Evolutionary conservation across 2,888 invertebrate genomes (phyloP), one percentile per base, ranked within the genome.

Genomic region (Ramazzottius varieornatus): DNA sequence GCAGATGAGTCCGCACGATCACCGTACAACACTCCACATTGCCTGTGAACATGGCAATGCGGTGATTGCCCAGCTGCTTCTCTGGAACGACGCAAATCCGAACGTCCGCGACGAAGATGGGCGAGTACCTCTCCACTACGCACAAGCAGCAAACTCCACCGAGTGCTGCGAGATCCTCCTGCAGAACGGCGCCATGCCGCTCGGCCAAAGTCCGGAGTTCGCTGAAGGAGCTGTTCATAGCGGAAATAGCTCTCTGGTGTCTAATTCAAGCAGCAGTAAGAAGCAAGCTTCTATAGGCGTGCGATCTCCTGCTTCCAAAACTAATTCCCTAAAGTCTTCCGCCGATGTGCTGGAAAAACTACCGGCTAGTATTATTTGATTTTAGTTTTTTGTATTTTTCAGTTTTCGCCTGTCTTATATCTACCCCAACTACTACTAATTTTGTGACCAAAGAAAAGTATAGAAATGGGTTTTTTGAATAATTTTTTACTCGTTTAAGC

Each of bases 1-100:
- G 68, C 83, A 84, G 33, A 83, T 88, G 66, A 83, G 83, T 70
- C 79, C 82, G 33, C 81, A 84, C 68, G 88, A 89, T 78, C 79
- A 84, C 68, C 80, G 89, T 69, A 87, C 88, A 13, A 86, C 88
- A 0, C 78, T 94, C 67, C 86, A 94, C 72, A 81, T 93, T 68
- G 90, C 93, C 29, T 87, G 90, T 75, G 88, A 89, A 63, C 84
- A 86, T 71, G 88, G 88, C 2, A 89, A 89, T 73, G 80, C 91
- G 68, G 85, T 90, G 66, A 85, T 91, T 72, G 86, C 90, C 20
- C 93, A 93, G 76, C 81, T 94, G 63, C 81, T 94, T 64, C 83
- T 94, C 74, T 94, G 93, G 93, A 65, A 65, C 65, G 67, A 67
- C 16, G 67, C 67, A 4, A 65, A 67, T 33, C 67, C 67, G 1